A percentile compares a stretch with the other conserved stretches of the same genome.
These are phyloP conservation scores for Pyrochroa serraticornis DNA, from an alignment of 2,888 invertebrate genomes.

Conservation along the genomic window DNA sequence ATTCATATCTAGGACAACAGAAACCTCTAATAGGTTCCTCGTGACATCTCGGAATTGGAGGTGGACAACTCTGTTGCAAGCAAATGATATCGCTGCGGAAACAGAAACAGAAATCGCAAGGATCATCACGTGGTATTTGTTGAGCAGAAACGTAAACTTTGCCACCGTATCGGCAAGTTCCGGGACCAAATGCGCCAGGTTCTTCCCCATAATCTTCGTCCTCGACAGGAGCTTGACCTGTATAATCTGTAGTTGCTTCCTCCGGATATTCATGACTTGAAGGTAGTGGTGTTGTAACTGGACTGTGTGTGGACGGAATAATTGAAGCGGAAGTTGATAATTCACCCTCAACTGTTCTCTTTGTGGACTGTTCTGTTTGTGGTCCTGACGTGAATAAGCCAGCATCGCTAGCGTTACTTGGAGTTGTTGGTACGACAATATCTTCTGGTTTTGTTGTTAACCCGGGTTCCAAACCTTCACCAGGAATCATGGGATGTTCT, in stretches of 20 bases:
- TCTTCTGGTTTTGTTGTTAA: conserved; percentile 3
- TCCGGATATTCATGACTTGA: conserved; percentile 41
- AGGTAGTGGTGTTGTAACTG: conserved; percentile 26
- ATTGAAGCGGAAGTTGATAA: conserved; percentile 47
- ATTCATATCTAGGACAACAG: conserved; percentile 94
- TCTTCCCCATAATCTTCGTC: conserved; percentile 78
- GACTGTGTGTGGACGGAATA: conserved; percentile 30
- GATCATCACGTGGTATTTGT: conserved; percentile 92
- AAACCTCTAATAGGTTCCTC: conserved; percentile 92
- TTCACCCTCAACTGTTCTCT: conserved; percentile 42
- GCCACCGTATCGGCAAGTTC: conserved; percentile 90
- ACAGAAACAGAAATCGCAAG: conserved; percentile 97
- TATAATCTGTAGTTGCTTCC: conserved; percentile 33
- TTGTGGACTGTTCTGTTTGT: conserved; percentile 30
- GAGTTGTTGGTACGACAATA: conserved; percentile 1
- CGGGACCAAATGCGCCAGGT: conserved; percentile 79
- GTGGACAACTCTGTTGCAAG: conserved; percentile 93
- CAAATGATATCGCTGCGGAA: conserved; percentile 96
- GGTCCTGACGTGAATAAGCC: conserved; percentile 37
- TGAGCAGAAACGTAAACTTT: conserved; percentile 93
- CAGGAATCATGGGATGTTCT: conserved; percentile 16
- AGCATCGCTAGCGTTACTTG: not conserved
- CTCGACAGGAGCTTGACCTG: conserved; percentile 51
- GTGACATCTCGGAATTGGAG: conserved; percentile 89
- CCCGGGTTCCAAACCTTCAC: conserved; percentile 20